Percentiles rank a stretch among this genome's conserved stretches.
phyloP scores from a whole-genome alignment of 2,888 invertebrate genomes.

The Dromius quadrimaculatus region DNA sequence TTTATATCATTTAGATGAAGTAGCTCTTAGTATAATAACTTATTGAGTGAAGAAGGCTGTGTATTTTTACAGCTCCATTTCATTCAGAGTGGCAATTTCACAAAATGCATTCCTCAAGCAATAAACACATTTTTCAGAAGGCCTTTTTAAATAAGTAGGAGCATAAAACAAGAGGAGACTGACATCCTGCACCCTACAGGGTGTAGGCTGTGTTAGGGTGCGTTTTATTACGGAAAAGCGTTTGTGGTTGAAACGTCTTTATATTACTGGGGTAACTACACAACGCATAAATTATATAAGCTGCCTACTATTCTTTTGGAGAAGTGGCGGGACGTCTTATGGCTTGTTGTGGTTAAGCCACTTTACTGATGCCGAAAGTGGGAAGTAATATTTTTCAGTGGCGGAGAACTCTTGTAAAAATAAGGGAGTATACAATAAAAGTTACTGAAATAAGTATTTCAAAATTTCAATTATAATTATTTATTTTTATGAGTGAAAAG shows the following conservation, averaged over 20 bases:
- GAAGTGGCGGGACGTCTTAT: background rate
- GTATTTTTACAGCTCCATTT: no score
- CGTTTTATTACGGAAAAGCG: conserved; percentile 14
- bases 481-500: no score
- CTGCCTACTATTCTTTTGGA: background rate
- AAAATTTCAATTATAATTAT: no score
- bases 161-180: background rate
- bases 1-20: no score
- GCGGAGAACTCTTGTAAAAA: no score
- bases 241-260: conserved; percentile 23
- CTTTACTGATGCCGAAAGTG: conserved; percentile 2
- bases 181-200: background rate
- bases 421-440: no score
- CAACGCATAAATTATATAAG: conserved; percentile 16
- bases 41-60: no score
- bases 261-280: conserved; percentile 21
- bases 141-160: background rate
- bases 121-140: background rate
- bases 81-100: background rate
- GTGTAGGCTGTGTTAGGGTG: no score
- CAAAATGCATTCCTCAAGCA: background rate
- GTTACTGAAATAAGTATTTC: no score
- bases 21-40: no score
- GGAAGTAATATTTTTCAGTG: background rate
- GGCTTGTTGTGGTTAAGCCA: background rate